Conservation (phyloP, 2,797 vertebrate species). For the Linurgus olivaceus region DNA sequence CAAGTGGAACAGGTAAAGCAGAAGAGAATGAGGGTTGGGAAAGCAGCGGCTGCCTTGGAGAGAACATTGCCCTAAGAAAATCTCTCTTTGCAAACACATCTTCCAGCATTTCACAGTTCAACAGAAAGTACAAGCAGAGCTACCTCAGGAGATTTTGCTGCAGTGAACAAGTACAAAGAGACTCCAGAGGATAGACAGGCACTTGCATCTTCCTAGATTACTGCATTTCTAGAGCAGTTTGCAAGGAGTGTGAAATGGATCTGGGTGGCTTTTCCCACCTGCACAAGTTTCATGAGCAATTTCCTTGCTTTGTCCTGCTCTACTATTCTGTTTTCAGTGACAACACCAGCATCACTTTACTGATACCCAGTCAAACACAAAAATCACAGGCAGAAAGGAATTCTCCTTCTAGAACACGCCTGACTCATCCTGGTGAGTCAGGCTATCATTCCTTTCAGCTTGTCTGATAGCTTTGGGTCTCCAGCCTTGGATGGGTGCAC, state of each 20-base stretch:
- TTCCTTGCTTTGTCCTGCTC: neutral
- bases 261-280: neutral
- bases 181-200: neutral
- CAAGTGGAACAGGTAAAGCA: neutral
- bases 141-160: neutral
- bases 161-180: neutral
- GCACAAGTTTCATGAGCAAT: neutral
- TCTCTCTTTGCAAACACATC: neutral
- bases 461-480: neutral
- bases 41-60: neutral
- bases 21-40: neutral
- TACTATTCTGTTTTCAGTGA: neutral
- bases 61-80: neutral
- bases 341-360: neutral
- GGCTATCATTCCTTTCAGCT: neutral
- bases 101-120: neutral
- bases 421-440: conserved; percentile 52
- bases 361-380: neutral
- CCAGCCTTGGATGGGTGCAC: neutral
- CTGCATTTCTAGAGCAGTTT: neutral
- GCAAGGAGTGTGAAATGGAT: neutral
- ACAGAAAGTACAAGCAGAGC: neutral
- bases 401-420: neutral
- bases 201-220: neutral
- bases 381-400: neutral